Evolutionary conservation across 2,888 invertebrate species (phyloP).

Genomic region (Nephrocerus scutellatus): DNA sequence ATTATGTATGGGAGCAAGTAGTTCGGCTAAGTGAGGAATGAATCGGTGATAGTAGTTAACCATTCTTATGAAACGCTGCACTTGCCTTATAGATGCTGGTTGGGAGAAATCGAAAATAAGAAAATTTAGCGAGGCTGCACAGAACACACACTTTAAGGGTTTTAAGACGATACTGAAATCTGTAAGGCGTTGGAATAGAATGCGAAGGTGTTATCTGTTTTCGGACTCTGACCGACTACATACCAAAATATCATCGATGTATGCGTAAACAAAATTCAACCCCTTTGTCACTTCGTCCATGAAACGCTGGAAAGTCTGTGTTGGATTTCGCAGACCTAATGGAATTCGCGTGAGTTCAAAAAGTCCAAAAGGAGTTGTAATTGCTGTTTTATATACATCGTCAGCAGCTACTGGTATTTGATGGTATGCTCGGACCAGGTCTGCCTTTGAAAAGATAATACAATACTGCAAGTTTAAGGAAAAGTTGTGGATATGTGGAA

Average conservation of each 20-base stretch:
- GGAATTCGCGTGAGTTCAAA: slow-evolving; percentile 35
- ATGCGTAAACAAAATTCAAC: slow-evolving; percentile 27
- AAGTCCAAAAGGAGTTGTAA: slow-evolving; percentile 38
- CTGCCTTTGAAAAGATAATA: slow-evolving; percentile 14
- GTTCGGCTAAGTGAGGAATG: slow-evolving; percentile 13
- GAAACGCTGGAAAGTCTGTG: slow-evolving; percentile 38
- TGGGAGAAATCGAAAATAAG: slow-evolving; percentile 18
- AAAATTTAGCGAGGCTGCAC: slow-evolving; percentile 15
- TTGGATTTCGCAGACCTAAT: slow-evolving; percentile 32
- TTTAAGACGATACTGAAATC: slow-evolving; percentile 22
- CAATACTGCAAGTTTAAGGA: slow-evolving; percentile 5
- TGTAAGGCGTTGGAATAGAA: slow-evolving; percentile 22
- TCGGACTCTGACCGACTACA: slow-evolving; percentile 22
- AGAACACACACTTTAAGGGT: slow-evolving; percentile 22
- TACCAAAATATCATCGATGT: slow-evolving; percentile 33
- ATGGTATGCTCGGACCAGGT: slow-evolving; percentile 32
- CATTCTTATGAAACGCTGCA: slow-evolving; percentile 18
- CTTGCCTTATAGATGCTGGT: slow-evolving; percentile 15
- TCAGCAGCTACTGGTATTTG: slow-evolving; percentile 35
- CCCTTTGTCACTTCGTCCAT: slow-evolving; percentile 29
- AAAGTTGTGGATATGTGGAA: slow-evolving; percentile 11
- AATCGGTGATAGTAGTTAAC: slow-evolving; percentile 17
- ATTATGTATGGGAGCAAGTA: slow-evolving; percentile 17
- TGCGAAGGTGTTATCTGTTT: slow-evolving; percentile 22
- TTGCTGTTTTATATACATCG: slow-evolving; percentile 38